Evolutionary conservation across 1,140 invertebrate genomes (phyloP).

Genomic region (Caenorhabditis inopinata): DNA sequence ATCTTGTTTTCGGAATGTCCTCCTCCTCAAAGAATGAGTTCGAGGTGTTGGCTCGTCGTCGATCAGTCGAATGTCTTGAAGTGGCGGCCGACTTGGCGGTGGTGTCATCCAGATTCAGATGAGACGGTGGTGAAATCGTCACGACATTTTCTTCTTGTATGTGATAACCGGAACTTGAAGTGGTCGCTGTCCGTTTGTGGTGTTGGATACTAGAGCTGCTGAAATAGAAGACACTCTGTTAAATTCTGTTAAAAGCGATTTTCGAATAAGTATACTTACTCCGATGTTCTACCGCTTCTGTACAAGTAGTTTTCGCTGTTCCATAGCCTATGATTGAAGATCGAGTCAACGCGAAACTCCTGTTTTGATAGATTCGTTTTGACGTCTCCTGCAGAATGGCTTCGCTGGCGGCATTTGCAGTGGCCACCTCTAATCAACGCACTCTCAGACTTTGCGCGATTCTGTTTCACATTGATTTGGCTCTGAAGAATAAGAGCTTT

Average conservation of each 20-base stretch:
- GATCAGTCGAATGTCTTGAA: not conserved
- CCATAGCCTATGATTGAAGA: not conserved
- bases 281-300: not conserved
- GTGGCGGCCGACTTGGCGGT: not conserved
- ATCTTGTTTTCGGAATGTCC: slow-evolving; percentile 7
- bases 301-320: slow-evolving; percentile 17
- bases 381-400: not conserved
- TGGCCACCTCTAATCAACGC: not conserved
- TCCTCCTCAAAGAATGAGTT: slow-evolving; percentile 8
- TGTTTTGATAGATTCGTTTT: not conserved
- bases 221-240: not conserved
- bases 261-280: too few species aligned
- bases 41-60: slow-evolving; percentile 8
- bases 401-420: not conserved
- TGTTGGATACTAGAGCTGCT: not conserved
- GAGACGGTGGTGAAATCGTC: not conserved
- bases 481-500: not conserved
- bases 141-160: not conserved
- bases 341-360: not conserved
- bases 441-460: not conserved
- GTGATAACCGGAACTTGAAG: not conserved
- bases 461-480: slow-evolving; percentile 1
- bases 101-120: not conserved
- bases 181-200: not conserved
- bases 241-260: too few species aligned